Evolutionary conservation across 2,113 vertebrate genomes (phyloP), one percentile per base, ranked within the genome.

Genomic region (Sceloporus tristichus): DNA sequence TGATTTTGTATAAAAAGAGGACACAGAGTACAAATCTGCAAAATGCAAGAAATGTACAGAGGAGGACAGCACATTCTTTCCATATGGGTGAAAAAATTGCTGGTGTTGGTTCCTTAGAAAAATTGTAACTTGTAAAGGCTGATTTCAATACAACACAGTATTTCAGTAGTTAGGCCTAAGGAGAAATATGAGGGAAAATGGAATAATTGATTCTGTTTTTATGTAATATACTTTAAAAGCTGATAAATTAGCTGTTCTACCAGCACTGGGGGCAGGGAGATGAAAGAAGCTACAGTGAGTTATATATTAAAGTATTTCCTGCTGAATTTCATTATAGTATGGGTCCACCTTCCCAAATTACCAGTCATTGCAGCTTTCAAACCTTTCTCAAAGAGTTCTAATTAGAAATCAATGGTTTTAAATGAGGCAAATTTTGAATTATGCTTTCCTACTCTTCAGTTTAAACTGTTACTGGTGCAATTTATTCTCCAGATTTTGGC

Each of bases 401-500:
- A 87, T 87, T 87, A 87, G 53, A 81, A n/a, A 81, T 81, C 68
- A 80, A 81, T 87, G 68, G 9, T 73, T 80, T 80, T 87, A 73
- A 85, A 80, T 66, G 59, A 66, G 59, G 38, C 56, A 85, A 71
- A 71, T 40, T 73, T 80, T 80, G 66, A 80, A 80, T 80, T 80
- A 87, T 80, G 66, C 29, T 34, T 9, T 73, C 68, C 73, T 80
- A 34, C 23, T 59, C 66, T 79, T 86, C 77, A 56, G 74, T 56
- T 79, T 80, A 86, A 79, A 79, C 21, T 34, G 66, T 25, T 54
- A 54, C 62, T 29, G 38, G n/a, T 80, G 29, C 66, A 80, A 62
- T 80, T 74, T 56, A 59, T 73, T 42, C 48, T 70, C 54, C n/a
- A 62, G 38, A 74, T 59, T 8, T 62, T 80, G 53, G 48, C 54